Conservation (phyloP, 2,113 vertebrate species). For the Edolisoma coerulescens region DNA sequence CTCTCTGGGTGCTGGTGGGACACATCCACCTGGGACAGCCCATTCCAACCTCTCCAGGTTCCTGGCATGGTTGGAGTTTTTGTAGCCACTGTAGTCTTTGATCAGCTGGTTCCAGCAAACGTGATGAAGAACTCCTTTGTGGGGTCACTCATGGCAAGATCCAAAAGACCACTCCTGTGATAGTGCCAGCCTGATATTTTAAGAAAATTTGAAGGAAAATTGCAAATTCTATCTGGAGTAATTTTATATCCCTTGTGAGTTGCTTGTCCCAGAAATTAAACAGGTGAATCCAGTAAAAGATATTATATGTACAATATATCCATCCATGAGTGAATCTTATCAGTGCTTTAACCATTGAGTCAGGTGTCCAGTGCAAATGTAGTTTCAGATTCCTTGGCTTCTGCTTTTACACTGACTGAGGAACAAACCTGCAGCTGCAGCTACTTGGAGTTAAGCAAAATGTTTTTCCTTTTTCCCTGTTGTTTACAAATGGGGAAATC, state of each 20-base stretch:
- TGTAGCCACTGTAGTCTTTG: neutral
- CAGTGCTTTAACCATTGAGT: neutral
- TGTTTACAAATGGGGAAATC: neutral
- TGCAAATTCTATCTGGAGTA: neutral
- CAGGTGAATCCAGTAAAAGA: neutral
- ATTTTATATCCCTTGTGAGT: neutral
- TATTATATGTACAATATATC: neutral
- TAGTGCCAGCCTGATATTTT: neutral
- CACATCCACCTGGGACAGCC: too few relatives aligned
- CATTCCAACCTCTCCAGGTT: neutral
- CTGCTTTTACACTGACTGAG: neutral
- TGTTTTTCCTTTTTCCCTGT: neutral
- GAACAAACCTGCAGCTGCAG: neutral
- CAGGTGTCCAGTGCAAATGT: neutral
- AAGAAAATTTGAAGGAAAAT: neutral
- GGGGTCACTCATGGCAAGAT: neutral
- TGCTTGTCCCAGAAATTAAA: neutral
- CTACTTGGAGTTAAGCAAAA: neutral
- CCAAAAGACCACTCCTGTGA: neutral
- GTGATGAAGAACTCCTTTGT: fast-evolving
- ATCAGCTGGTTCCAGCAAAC: neutral
- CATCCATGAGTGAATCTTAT: neutral
- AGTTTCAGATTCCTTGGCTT: neutral
- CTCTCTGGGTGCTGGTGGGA: neutral
- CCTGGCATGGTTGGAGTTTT: neutral